Evolutionary conservation across 2,797 vertebrate genomes (phyloP).

Genomic region (Syngnathus rostellatus): DNA sequence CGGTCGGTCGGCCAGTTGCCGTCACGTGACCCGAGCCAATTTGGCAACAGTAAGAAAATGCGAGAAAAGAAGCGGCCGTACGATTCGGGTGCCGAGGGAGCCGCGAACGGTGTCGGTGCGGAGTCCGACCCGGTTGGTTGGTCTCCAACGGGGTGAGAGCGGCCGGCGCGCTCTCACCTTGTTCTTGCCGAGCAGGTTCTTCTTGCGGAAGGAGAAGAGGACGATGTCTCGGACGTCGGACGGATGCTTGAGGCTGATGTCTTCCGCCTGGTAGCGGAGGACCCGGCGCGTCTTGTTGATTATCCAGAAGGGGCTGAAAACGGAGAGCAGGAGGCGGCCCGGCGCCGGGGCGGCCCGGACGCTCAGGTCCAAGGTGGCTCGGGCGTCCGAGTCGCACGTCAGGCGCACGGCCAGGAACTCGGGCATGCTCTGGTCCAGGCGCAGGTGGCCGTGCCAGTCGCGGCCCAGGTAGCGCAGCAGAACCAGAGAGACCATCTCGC

Average conservation of each 20-base stretch:
- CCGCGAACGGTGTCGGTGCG: too few species aligned
- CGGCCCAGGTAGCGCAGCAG: slow-evolving; percentile 85
- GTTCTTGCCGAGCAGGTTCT: slow-evolving; percentile 90
- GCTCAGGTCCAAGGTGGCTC: slow-evolving; percentile 70
- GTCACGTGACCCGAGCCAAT: too few species aligned
- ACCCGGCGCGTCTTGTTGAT: slow-evolving; percentile 93
- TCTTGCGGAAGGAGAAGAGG: slow-evolving; percentile 92
- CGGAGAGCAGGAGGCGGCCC: slow-evolving; percentile 70
- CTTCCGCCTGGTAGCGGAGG: slow-evolving; percentile 88
- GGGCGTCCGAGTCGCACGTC: slow-evolving; percentile 54
- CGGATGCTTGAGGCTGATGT: slow-evolving; percentile 82
- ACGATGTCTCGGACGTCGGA: slow-evolving; percentile 83
- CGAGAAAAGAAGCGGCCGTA: too few species aligned
- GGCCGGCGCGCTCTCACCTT: slow-evolving; percentile 69
- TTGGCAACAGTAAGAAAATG: too few species aligned
- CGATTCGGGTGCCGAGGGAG: too few species aligned
- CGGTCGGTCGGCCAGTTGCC: too few species aligned
- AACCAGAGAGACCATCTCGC: slow-evolving; percentile 82
- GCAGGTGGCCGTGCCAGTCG: slow-evolving; percentile 83
- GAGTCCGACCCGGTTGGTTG: too few species aligned
- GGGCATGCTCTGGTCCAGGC: slow-evolving; percentile 60
- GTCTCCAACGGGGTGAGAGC: not conserved
- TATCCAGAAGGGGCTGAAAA: slow-evolving; percentile 94
- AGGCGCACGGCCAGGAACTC: slow-evolving; percentile 82
- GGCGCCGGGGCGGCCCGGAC: slow-evolving; percentile 61